Conservation (phyloP, 1,140 invertebrate species). For the Elymnias hypermnestra region DNA sequence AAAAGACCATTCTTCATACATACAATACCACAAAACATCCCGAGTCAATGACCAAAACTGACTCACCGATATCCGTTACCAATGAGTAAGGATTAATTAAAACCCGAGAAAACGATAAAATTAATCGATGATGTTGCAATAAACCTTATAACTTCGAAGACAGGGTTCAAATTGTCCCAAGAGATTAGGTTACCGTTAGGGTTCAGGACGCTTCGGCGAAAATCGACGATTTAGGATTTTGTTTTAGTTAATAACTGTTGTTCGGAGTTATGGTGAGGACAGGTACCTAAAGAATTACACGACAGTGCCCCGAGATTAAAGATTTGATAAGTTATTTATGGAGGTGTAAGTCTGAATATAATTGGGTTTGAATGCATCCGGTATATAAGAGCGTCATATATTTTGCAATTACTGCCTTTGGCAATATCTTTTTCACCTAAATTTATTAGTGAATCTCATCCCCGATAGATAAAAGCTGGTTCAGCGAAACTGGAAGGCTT, state of each 20-base stretch:
- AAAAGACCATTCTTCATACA: slow-evolving; percentile 16
- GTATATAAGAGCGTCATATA: neutral
- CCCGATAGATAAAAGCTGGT: no score
- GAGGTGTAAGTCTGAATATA: slow-evolving; percentile 5
- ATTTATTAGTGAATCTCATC: no score
- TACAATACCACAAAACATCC: slow-evolving; percentile 25
- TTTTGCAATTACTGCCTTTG: no score
- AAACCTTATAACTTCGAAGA: slow-evolving; percentile 22
- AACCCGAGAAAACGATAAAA: slow-evolving; percentile 45
- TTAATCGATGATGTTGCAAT: slow-evolving; percentile 24
- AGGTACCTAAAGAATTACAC: slow-evolving; percentile 14
- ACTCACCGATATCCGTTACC: slow-evolving; percentile 54
- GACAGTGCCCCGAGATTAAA: slow-evolving; percentile 13
- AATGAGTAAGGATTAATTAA: slow-evolving; percentile 68
- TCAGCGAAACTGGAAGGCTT: no score
- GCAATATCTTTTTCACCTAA: no score
- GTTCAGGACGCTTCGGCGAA: slow-evolving; percentile 34
- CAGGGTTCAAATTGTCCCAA: slow-evolving; percentile 30
- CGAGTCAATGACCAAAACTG: slow-evolving; percentile 35
- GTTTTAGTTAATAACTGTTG: slow-evolving; percentile 32
- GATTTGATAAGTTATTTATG: slow-evolving; percentile 17
- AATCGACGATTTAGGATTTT: slow-evolving; percentile 53
- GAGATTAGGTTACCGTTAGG: slow-evolving; percentile 39
- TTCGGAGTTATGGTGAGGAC: slow-evolving; percentile 21
- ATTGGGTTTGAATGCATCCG: neutral